A percentile compares a stretch with the other conserved stretches of the same genome.
These are phyloP conservation scores for Brachyptera risi DNA, from an alignment of 2,888 invertebrate species.

Conservation along the genomic window DNA sequence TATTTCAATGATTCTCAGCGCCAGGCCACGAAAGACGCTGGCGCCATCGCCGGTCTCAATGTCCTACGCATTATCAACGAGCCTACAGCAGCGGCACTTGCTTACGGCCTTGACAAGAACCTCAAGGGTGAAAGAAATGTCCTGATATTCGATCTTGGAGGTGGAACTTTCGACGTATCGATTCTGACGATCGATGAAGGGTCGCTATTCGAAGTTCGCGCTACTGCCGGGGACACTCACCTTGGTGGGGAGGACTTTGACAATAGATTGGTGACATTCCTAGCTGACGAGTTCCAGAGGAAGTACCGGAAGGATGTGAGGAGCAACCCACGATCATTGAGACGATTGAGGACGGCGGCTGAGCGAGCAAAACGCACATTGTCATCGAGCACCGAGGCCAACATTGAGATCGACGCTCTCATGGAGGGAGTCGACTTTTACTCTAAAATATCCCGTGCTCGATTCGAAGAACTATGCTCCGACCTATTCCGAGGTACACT, in stretches of 20 bases:
- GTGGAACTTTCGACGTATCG: slow-evolving; percentile 59
- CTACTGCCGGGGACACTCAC: slow-evolving; percentile 80
- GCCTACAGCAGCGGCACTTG: slow-evolving; percentile 65
- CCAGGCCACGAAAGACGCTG: slow-evolving; percentile 91
- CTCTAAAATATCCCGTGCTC: slow-evolving; percentile 65
- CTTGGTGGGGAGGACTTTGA: slow-evolving; percentile 78
- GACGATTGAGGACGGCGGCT: slow-evolving; percentile 69
- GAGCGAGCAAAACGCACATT: slow-evolving; percentile 74
- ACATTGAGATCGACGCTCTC: slow-evolving; percentile 70
- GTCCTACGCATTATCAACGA: slow-evolving; percentile 88
- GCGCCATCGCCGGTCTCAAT: slow-evolving; percentile 58
- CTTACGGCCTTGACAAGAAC: slow-evolving; percentile 52
- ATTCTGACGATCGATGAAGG: slow-evolving; percentile 50
- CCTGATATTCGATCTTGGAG: slow-evolving; percentile 54
- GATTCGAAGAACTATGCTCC: slow-evolving; percentile 70
- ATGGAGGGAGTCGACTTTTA: slow-evolving; percentile 71
- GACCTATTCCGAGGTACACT: slow-evolving; percentile 69
- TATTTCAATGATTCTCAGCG: slow-evolving; percentile 90
- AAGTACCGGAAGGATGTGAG: slow-evolving; percentile 69
- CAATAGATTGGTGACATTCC: slow-evolving; percentile 71
- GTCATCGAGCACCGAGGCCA: slow-evolving; percentile 71
- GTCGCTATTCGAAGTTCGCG: slow-evolving; percentile 72
- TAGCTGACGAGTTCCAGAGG: slow-evolving; percentile 71
- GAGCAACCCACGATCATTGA: slow-evolving; percentile 59
- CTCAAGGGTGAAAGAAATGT: slow-evolving; percentile 54